These are phyloP conservation scores for Cassiopea xamachana DNA, from an alignment of 30 jellyfish, hydroid and myxozoan genomes.

Conservation along the genomic window DNA sequence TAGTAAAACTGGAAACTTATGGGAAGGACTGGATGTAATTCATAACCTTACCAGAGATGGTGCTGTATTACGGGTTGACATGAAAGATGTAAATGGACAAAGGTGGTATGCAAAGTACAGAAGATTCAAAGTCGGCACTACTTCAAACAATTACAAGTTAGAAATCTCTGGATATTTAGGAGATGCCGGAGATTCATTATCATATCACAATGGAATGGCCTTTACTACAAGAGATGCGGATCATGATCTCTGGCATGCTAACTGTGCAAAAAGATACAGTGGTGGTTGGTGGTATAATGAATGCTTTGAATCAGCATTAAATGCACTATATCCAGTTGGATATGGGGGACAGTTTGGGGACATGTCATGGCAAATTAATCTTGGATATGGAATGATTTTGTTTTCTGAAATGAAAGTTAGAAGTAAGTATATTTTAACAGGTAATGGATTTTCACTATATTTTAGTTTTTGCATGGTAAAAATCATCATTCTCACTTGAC, in stretches of 20 bases:
- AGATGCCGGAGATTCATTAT: conserved; percentile 19
- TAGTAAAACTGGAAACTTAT: background rate
- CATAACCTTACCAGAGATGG: background rate
- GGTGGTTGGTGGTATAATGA: conserved; percentile 44
- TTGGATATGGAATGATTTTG: background rate
- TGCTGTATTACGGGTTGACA: background rate
- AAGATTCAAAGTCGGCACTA: background rate
- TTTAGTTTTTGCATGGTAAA: no score
- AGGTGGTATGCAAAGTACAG: conserved; percentile 9
- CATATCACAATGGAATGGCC: background rate
- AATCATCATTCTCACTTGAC: no score
- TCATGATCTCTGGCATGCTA: background rate
- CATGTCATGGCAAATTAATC: background rate
- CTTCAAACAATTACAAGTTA: conserved; percentile 3
- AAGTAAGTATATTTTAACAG: no score
- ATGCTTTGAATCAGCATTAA: conserved; percentile 10
- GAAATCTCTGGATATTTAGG: conserved; percentile 20
- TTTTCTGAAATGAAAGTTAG: conserved; percentile 12
- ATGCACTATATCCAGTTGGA: background rate
- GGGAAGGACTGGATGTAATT: conserved; percentile 30
- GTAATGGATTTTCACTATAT: no score
- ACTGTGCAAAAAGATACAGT: background rate
- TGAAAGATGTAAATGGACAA: conserved; percentile 9
- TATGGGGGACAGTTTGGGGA: background rate
- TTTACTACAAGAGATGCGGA: conserved; percentile 26